phyloP scores from a whole-genome alignment of 2,888 invertebrate species.

The Tinea trinotella region DNA sequence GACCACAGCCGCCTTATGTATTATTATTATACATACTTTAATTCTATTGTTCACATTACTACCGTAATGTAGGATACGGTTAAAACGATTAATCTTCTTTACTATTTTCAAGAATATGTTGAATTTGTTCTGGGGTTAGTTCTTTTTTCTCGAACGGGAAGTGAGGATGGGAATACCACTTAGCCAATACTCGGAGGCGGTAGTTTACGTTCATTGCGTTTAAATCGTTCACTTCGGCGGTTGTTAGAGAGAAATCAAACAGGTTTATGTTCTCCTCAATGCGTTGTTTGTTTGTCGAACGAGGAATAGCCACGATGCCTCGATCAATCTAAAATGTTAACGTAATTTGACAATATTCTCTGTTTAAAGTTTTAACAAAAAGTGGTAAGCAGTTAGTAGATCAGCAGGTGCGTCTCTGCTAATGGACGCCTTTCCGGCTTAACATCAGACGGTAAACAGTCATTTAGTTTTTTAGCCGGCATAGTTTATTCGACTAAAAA shows the following conservation, averaged over 20 bases:
- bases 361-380: not conserved
- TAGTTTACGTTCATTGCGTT: conserved; percentile 64
- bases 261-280: conserved; percentile 71
- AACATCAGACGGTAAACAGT: no score
- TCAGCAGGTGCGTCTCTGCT: no score
- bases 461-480: no score
- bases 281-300: conserved; percentile 69
- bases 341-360: not conserved
- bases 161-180: conserved; percentile 52
- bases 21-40: no score
- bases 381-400: no score
- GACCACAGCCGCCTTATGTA: no score
- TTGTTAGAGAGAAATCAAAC: conserved; percentile 67
- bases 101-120: conserved; percentile 44
- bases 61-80: no score
- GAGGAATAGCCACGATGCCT: conserved; percentile 72
- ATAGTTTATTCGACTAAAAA: no score
- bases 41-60: no score
- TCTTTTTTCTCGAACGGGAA: conserved; percentile 58
- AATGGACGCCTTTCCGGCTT: no score
- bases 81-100: conserved; percentile 42
- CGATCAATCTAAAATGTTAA: conserved; percentile 58
- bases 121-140: conserved; percentile 41
- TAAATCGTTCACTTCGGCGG: conserved; percentile 63
- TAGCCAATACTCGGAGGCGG: conserved; percentile 48